A percentile compares a stretch with the other conserved stretches of the same genome.
These are phyloP conservation scores for Catalaphyllia jardinei DNA, from an alignment of 64 coral and sea anemone species.

Conservation along the genomic window DNA sequence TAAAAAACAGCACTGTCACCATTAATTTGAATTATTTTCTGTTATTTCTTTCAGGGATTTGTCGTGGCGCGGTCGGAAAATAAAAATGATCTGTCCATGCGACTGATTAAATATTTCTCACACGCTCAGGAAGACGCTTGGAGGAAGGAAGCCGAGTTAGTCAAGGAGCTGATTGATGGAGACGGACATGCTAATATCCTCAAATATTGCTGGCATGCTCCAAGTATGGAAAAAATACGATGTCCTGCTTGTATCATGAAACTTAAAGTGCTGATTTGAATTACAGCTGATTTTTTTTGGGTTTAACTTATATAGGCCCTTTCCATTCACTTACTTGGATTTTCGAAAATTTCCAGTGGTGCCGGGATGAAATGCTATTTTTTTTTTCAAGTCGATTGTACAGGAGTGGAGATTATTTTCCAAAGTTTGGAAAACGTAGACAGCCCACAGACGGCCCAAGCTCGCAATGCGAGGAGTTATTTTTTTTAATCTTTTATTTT, in stretches of 20 bases:
- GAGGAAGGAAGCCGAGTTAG: slow-evolving; percentile 15
- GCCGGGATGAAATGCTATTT: too few species aligned
- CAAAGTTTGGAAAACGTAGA: too few species aligned
- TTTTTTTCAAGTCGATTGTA: too few species aligned
- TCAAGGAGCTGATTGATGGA: neutral
- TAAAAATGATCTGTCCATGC: neutral
- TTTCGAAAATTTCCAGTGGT: too few species aligned
- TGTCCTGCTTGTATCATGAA: neutral
- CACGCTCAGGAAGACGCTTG: slow-evolving; percentile 1
- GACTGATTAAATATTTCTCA: slow-evolving; percentile 38
- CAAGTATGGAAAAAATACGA: neutral
- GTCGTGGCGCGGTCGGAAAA: neutral
- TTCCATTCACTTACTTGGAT: too few species aligned
- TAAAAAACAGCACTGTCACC: too few species aligned
- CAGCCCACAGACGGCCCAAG: too few species aligned
- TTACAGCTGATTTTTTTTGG: neutral
- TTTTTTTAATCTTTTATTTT: too few species aligned
- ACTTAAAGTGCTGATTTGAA: neutral
- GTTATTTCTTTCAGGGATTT: slow-evolving; percentile 24
- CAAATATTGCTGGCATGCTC: slow-evolving; percentile 34
- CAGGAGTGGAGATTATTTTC: too few species aligned
- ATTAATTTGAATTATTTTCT: too few species aligned
- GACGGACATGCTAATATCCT: slow-evolving; percentile 18
- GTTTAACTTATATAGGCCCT: too few species aligned
- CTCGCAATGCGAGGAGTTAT: too few species aligned